A percentile compares a stretch with the other conserved stretches of the same genome.
Conservation (phyloP, 1,140 invertebrate species). For the Babylonia areolata region DNA sequence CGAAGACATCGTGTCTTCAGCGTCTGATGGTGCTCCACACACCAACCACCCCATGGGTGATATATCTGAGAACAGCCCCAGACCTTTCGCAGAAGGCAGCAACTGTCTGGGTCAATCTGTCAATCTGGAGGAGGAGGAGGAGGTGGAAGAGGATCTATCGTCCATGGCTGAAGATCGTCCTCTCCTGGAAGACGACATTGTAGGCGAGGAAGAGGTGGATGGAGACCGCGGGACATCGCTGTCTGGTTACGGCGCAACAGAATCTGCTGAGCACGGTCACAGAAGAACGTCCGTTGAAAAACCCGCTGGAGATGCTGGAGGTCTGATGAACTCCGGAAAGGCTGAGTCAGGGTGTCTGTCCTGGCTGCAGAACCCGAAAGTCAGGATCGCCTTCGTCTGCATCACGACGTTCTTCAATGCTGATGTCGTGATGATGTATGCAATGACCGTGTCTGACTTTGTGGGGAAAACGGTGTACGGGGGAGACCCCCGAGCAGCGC, state of each 20-base stretch:
- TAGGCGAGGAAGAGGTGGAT: not conserved
- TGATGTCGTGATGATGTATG: not conserved
- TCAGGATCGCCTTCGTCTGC: not conserved
- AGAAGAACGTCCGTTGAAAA: not conserved
- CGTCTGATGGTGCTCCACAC: too few species aligned
- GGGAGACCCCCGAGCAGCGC: not conserved
- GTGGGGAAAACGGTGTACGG: not conserved
- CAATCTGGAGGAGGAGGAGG: too few species aligned
- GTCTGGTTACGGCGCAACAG: not conserved
- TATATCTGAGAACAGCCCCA: too few species aligned
- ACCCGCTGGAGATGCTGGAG: not conserved
- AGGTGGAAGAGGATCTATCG: too few species aligned
- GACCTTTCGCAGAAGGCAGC: too few species aligned
- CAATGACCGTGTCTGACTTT: not conserved
- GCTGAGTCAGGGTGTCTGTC: not conserved
- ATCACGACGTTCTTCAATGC: not conserved
- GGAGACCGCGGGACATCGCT: not conserved
- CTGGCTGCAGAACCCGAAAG: not conserved
- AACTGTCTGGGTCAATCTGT: too few species aligned
- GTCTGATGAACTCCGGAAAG: too few species aligned
- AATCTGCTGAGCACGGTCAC: not conserved
- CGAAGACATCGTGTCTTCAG: too few species aligned
- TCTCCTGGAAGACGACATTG: not conserved
- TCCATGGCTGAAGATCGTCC: not conserved
- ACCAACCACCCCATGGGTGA: too few species aligned